A percentile compares a stretch with the other conserved stretches of the same genome.
These are phyloP conservation scores for Orchesella flavescens DNA, from an alignment of 2,888 invertebrate species.

Conservation along the genomic window DNA sequence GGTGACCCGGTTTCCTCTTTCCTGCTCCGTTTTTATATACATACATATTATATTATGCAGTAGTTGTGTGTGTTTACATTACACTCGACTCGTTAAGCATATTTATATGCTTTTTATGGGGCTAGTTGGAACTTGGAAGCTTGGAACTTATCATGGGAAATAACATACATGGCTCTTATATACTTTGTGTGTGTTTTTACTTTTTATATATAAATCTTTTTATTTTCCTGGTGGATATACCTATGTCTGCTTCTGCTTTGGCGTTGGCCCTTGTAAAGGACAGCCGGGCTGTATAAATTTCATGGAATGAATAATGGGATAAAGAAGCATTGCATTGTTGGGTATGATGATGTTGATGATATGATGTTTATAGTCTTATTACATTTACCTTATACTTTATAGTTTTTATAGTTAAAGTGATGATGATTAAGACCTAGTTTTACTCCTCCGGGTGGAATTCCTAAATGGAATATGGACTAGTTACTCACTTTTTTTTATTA, in stretches of 20 bases:
- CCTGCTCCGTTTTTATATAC: conserved; percentile 11
- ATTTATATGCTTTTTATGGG: conserved; percentile 8
- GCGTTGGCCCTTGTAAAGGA: too few species aligned
- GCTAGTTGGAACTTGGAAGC: too few species aligned
- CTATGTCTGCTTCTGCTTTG: neutral
- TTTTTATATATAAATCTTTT: neutral
- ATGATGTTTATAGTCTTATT: too few species aligned
- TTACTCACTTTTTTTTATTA: conserved; percentile 6
- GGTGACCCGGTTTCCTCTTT: conserved; percentile 70
- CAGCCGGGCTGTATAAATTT: neutral
- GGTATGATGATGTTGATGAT: too few species aligned
- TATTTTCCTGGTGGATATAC: neutral
- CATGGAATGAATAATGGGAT: neutral
- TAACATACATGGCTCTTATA: neutral
- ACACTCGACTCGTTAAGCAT: neutral
- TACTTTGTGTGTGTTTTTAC: neutral
- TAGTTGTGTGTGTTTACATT: neutral
- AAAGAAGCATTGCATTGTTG: neutral
- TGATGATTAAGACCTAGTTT: neutral
- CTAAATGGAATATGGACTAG: conserved; percentile 20
- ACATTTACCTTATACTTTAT: neutral
- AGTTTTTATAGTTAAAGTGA: neutral
- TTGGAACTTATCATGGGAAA: too few species aligned
- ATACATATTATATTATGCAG: neutral
- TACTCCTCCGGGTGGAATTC: neutral